phyloP scores from a whole-genome alignment of 2,888 invertebrate species.

The Heteromurus nitidus region DNA sequence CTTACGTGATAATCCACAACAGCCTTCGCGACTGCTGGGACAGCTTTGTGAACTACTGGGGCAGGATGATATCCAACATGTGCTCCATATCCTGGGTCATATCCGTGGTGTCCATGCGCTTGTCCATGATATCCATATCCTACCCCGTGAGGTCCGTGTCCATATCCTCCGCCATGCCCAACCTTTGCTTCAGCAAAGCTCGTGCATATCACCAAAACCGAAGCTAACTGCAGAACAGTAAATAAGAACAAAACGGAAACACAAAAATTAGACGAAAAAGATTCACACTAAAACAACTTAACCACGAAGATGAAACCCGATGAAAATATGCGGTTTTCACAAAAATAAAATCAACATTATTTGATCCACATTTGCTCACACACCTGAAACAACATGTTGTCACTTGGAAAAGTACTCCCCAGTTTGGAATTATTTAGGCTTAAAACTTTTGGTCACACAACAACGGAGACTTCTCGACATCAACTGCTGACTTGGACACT shows the following conservation, averaged over 20 bases:
- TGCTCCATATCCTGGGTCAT: conserved; percentile 39
- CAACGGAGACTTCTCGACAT: neutral
- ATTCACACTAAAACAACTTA: too few relatives aligned
- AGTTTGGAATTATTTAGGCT: neutral
- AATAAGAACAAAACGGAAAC: neutral
- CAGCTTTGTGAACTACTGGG: conserved; percentile 49
- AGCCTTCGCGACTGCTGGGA: conserved; percentile 65
- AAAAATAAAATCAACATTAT: neutral
- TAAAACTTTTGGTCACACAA: conserved; percentile 6
- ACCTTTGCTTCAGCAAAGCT: conserved; percentile 56
- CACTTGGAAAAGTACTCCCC: conserved; percentile 8
- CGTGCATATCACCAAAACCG: conserved; percentile 45
- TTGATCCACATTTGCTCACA: neutral
- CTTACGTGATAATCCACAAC: conserved; percentile 67
- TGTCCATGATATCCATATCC: conserved; percentile 43
- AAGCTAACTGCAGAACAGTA: conserved; percentile 23
- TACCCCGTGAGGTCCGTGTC: conserved; percentile 6
- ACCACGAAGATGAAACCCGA: too few relatives aligned
- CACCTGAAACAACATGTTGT: conserved; percentile 23
- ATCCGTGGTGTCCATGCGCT: conserved; percentile 43
- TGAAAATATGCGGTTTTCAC: neutral
- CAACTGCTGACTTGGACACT: conserved; percentile 42
- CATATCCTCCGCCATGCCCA: conserved; percentile 47
- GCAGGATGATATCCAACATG: conserved; percentile 62
- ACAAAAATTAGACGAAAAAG: neutral